phyloP scores from a whole-genome alignment of 2,888 invertebrate species.

The Diarsia brunnea region DNA sequence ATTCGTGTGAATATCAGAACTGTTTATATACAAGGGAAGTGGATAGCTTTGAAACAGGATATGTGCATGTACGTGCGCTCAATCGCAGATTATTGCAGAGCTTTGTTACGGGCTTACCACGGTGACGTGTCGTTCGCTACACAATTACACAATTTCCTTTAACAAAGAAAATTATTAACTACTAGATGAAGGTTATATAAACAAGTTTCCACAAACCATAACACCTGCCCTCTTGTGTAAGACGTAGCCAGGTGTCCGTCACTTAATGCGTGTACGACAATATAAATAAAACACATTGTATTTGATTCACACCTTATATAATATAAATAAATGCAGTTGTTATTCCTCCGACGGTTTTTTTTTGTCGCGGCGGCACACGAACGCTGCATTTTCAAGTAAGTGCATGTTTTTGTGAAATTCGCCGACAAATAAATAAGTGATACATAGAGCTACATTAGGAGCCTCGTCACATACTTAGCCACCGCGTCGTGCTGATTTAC shows the following conservation, averaged over 20 bases:
- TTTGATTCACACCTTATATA: conserved; percentile 66
- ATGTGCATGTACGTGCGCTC: conserved; percentile 59
- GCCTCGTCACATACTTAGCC: conserved; percentile 62
- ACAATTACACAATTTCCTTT: conserved; percentile 53
- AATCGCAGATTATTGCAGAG: conserved; percentile 55
- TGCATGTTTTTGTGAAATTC: conserved; percentile 66
- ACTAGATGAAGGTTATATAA: conserved; percentile 62
- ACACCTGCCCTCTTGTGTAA: conserved; percentile 66
- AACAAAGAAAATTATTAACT: conserved; percentile 65
- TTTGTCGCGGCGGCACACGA: conserved; percentile 61
- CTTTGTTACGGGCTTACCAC: conserved; percentile 46
- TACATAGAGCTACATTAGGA: conserved; percentile 58
- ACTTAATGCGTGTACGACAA: conserved; percentile 68
- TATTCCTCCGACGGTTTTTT: conserved; percentile 67
- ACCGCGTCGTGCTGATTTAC: conserved; percentile 61
- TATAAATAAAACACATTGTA: conserved; percentile 76
- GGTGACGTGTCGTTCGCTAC: conserved; percentile 53
- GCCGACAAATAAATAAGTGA: conserved; percentile 66
- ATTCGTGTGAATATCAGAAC: conserved; percentile 61
- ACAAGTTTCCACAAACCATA: conserved; percentile 63
- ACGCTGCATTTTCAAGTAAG: conserved; percentile 67
- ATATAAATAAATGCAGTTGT: conserved; percentile 67
- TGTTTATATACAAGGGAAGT: conserved; percentile 59
- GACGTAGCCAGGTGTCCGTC: conserved; percentile 72
- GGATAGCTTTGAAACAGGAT: conserved; percentile 63